Evolutionary conservation across 2,113 vertebrate species (phyloP).

Genomic region (Perca fluviatilis): DNA sequence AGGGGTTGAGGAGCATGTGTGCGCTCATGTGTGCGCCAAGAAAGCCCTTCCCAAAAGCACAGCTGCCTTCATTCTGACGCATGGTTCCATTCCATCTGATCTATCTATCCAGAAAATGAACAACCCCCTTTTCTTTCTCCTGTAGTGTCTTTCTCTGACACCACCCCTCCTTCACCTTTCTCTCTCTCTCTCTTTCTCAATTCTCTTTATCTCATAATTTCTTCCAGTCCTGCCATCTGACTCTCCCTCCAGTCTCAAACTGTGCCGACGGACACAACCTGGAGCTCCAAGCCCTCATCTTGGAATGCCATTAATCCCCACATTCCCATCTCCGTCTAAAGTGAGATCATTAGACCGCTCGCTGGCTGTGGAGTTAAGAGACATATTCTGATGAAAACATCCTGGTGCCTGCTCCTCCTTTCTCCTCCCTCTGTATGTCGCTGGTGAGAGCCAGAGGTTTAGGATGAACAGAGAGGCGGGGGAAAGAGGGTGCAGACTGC

Average conservation of each 20-base stretch:
- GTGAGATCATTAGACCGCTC: conserved; percentile 84
- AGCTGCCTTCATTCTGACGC: conserved; percentile 84
- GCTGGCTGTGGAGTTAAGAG: conserved; percentile 57
- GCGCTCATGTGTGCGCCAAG: conserved; percentile 69
- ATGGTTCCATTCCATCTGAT: conserved; percentile 83
- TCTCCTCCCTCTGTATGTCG: conserved; percentile 18
- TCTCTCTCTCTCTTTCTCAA: conserved; percentile 35
- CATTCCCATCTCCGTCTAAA: conserved; percentile 70
- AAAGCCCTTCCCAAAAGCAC: conserved; percentile 86
- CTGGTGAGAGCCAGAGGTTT: conserved; percentile 76
- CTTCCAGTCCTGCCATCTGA: conserved; percentile 78
- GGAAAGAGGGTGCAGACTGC: conserved; percentile 23
- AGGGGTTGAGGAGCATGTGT: conserved; percentile 39
- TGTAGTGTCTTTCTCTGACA: conserved; percentile 76
- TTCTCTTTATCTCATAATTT: conserved; percentile 79
- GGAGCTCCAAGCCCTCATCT: conserved; percentile 63
- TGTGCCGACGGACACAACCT: conserved; percentile 74
- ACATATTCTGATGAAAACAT: conserved; percentile 74
- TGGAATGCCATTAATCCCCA: conserved; percentile 75
- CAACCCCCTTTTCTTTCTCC: conserved; percentile 74
- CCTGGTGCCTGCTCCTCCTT: conserved; percentile 48
- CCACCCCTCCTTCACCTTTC: conserved; percentile 47
- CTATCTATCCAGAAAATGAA: conserved; percentile 88
- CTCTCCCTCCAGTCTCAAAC: conserved; percentile 73
- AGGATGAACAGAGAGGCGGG: conserved; percentile 5